Percentiles rank a stretch among this genome's conserved stretches.
phyloP scores from a whole-genome alignment of 2,113 vertebrate genomes.

The Anser brachyrhynchus region DNA sequence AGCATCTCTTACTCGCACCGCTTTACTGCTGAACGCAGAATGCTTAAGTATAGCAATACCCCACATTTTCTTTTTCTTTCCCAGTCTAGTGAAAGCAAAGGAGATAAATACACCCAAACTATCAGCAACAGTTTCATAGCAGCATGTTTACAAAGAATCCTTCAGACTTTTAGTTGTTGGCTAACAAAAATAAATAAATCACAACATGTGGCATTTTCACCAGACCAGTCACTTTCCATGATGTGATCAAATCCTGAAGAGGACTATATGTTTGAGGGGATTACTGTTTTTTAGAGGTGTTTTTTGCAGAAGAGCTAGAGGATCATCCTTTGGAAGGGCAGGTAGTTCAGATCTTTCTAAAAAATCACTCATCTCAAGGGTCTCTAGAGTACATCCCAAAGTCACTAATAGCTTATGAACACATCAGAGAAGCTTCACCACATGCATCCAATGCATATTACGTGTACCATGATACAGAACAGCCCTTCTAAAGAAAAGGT shows the following conservation, averaged over 20 bases:
- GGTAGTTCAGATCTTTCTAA: neutral
- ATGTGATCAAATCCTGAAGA: neutral
- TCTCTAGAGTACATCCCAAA: neutral
- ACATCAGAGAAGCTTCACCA: neutral
- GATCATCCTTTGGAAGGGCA: neutral
- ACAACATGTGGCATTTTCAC: neutral
- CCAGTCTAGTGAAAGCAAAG: neutral
- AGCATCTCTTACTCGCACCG: neutral
- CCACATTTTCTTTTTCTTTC: neutral
- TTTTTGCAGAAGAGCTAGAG: neutral
- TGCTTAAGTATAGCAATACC: neutral
- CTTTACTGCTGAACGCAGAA: neutral
- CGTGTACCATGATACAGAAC: neutral
- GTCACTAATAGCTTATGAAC: neutral
- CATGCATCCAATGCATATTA: neutral
- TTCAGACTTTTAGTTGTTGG: neutral
- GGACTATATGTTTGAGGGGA: fast-evolving
- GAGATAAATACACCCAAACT: neutral
- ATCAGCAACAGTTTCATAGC: neutral
- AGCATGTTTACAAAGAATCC: neutral
- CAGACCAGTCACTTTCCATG: fast-evolving
- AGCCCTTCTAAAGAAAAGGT: neutral
- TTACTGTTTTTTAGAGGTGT: neutral
- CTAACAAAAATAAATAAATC: neutral
- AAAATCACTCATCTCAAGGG: neutral